Evolutionary conservation across 2,888 invertebrate species (phyloP).

Genomic region (Hypsopygia costalis): DNA sequence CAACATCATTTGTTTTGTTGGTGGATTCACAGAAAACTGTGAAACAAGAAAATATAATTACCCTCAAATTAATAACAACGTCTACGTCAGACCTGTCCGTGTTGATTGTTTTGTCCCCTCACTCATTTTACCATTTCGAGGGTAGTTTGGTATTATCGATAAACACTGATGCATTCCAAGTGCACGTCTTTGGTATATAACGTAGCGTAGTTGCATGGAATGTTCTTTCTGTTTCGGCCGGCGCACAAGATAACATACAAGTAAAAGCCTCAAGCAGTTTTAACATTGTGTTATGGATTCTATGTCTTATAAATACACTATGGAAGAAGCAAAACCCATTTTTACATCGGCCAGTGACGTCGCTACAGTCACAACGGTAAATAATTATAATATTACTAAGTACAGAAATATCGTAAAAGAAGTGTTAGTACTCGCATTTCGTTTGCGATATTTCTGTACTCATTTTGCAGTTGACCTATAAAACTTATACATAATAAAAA

Average conservation of each 20-base stretch:
- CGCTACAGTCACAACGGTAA: constrained; percentile 40
- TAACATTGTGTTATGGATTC: constrained; percentile 31
- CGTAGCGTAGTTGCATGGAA: constrained; percentile 20
- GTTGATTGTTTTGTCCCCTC: no score
- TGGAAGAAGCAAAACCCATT: constrained; percentile 48
- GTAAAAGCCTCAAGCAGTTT: not conserved
- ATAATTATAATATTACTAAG: no score
- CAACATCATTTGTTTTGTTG: no score
- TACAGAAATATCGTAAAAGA: no score
- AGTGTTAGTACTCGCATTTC: no score
- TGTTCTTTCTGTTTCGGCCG: constrained; percentile 29
- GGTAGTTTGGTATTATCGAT: constrained; percentile 10
- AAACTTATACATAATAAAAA: no score
- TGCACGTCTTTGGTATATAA: constrained; percentile 36
- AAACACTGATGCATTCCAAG: not conserved
- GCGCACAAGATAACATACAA: constrained; percentile 6
- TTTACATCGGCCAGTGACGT: constrained; percentile 49
- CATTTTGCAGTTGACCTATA: no score
- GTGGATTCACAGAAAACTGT: no score
- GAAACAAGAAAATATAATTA: no score
- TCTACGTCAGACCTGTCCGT: no score
- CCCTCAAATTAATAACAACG: no score
- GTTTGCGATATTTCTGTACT: no score
- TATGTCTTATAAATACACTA: constrained; percentile 38
- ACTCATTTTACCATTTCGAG: not conserved